Conservation (phyloP, 2,797 vertebrate species). For the Scyliorhinus canicula region DNA sequence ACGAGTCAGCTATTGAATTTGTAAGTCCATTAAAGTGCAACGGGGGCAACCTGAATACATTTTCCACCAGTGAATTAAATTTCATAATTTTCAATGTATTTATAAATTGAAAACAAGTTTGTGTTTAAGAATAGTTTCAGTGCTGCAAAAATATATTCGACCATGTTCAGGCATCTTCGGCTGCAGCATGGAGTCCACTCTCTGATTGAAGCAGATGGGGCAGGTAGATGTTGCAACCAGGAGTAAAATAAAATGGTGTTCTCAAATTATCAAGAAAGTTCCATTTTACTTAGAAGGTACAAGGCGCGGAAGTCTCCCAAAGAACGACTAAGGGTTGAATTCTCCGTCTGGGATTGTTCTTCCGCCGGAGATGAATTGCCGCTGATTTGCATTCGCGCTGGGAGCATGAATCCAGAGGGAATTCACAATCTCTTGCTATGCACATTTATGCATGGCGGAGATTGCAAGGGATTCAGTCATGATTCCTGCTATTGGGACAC, state of each 20-base stretch:
- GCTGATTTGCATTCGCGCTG: too few relatives aligned
- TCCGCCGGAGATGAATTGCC: too few relatives aligned
- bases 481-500: too few relatives aligned
- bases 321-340: too few relatives aligned
- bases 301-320: too few relatives aligned
- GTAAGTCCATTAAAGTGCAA: not conserved
- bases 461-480: too few relatives aligned
- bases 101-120: not conserved
- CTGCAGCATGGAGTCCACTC: not conserved
- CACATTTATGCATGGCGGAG: too few relatives aligned
- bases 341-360: too few relatives aligned
- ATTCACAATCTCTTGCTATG: too few relatives aligned
- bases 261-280: too few relatives aligned
- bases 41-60: not conserved
- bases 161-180: not conserved
- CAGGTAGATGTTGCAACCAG: not conserved
- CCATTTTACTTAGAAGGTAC: too few relatives aligned
- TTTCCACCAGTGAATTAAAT: not conserved
- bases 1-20: not conserved
- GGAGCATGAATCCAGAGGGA: too few relatives aligned
- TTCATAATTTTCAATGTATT: not conserved
- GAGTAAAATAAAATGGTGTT: not conserved
- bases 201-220: not conserved
- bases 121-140: not conserved
- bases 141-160: not conserved